Evolutionary conservation across 2,888 invertebrate species (phyloP).

Genomic region (Acanthococcus lagerstroemiae): DNA sequence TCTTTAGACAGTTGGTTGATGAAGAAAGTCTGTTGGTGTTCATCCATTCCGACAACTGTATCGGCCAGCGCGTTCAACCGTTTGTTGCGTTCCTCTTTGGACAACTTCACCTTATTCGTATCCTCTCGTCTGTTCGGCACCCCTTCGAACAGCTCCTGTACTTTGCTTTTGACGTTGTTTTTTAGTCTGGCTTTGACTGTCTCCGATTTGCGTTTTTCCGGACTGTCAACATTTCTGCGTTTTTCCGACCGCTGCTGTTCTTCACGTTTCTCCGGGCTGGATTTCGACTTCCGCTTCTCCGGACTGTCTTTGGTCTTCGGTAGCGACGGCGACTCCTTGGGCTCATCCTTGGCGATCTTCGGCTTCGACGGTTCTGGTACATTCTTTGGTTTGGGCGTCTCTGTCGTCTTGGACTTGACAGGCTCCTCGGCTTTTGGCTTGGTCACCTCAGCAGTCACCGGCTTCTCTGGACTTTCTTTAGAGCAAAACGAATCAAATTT

Average conservation of each 20-base stretch:
- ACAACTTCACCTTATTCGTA: neutral
- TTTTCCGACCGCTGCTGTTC: neutral
- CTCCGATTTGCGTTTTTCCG: neutral
- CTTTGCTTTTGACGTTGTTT: neutral
- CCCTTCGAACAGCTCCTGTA: neutral
- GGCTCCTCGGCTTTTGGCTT: no score
- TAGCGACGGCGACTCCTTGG: neutral
- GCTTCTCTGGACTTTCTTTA: neutral
- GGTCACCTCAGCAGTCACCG: neutral
- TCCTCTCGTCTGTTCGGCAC: neutral
- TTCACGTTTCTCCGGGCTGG: neutral
- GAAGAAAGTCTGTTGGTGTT: neutral
- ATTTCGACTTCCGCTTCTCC: neutral
- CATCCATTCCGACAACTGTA: neutral
- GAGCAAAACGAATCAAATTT: neutral
- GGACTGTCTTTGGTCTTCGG: neutral
- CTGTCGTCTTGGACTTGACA: no score
- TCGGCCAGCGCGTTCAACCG: neutral
- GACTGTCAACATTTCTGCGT: neutral
- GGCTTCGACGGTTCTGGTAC: neutral
- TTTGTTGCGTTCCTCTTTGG: slow-evolving; percentile 9
- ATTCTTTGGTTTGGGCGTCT: neutral
- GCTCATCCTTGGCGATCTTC: neutral
- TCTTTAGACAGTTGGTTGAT: neutral
- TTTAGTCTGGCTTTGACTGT: neutral